phyloP scores from a whole-genome alignment of 2,888 invertebrate species.

The Pheosia gnoma region DNA sequence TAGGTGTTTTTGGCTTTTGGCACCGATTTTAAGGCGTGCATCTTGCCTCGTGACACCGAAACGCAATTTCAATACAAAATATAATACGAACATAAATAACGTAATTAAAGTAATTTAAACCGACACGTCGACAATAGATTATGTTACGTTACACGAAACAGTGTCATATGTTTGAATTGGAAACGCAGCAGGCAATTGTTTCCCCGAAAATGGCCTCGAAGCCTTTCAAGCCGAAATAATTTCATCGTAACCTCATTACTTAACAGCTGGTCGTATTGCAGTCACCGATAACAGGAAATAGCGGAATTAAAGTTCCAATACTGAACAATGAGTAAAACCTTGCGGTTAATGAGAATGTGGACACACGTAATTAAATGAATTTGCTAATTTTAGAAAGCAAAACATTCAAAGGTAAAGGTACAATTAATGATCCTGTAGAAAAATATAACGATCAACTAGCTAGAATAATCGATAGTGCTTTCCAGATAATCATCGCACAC shows the following conservation, averaged over 20 bases:
- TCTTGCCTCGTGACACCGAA: no score
- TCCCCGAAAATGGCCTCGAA: slow-evolving; percentile 22
- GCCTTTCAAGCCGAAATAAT: slow-evolving; percentile 20
- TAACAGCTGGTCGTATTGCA: slow-evolving; percentile 11
- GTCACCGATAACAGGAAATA: slow-evolving; percentile 22
- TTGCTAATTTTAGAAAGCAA: no score
- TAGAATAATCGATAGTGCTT: no score
- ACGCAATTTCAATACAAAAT: neutral
- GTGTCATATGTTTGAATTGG: neutral
- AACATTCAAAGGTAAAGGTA: no score
- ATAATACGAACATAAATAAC: neutral
- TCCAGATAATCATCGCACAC: no score
- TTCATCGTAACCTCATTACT: slow-evolving; percentile 27
- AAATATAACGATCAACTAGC: no score
- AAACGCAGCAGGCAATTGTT: slow-evolving; percentile 17
- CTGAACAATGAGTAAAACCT: neutral
- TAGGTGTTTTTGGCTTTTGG: no score
- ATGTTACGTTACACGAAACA: neutral
- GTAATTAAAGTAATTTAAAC: neutral
- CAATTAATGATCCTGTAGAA: no score
- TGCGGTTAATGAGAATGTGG: neutral
- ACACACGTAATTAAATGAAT: no score
- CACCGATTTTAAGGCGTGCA: no score
- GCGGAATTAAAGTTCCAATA: neutral
- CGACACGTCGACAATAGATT: neutral